A percentile compares a stretch with the other conserved stretches of the same genome.
Evolutionary conservation across 2,888 invertebrate genomes (phyloP).

Genomic region (Dryomyza anilis): DNA sequence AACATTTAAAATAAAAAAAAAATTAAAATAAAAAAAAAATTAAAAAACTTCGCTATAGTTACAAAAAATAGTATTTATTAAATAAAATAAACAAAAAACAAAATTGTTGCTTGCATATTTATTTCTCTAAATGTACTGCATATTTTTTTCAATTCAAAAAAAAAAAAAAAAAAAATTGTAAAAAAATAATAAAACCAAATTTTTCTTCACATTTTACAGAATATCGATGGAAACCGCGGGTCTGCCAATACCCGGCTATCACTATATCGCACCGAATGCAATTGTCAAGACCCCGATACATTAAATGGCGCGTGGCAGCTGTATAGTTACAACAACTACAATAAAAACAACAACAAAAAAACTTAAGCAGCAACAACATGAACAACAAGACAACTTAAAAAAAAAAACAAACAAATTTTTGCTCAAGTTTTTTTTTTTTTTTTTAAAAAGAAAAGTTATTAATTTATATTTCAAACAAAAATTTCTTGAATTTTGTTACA

Average conservation of each 20-base stretch:
- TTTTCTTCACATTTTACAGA: constrained; percentile 66
- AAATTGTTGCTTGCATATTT: constrained; percentile 10
- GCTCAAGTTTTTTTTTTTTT: not conserved
- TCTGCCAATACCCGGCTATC: constrained; percentile 87
- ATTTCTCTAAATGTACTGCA: constrained; percentile 26
- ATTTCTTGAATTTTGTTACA: constrained; percentile 27
- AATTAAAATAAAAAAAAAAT: not conserved
- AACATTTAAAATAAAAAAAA: too few species aligned
- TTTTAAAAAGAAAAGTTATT: not conserved
- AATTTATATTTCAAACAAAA: not conserved
- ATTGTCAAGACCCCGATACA: constrained; percentile 92
- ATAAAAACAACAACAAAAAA: constrained; percentile 7
- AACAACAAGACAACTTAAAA: constrained; percentile 25
- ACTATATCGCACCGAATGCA: constrained; percentile 90
- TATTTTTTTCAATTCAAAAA: not conserved
- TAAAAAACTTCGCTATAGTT: too few species aligned
- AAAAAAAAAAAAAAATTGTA: too few species aligned
- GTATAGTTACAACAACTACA: too few species aligned
- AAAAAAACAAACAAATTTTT: too few species aligned
- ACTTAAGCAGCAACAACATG: constrained; percentile 19
- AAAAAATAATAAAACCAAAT: constrained; percentile 10
- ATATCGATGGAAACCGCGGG: constrained; percentile 95
- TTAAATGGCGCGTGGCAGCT: constrained; percentile 61
- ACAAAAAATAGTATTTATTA: too few species aligned
- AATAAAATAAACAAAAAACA: too few species aligned